Evolutionary conservation across 2,888 invertebrate species (phyloP).

Genomic region (Noctua janthina): DNA sequence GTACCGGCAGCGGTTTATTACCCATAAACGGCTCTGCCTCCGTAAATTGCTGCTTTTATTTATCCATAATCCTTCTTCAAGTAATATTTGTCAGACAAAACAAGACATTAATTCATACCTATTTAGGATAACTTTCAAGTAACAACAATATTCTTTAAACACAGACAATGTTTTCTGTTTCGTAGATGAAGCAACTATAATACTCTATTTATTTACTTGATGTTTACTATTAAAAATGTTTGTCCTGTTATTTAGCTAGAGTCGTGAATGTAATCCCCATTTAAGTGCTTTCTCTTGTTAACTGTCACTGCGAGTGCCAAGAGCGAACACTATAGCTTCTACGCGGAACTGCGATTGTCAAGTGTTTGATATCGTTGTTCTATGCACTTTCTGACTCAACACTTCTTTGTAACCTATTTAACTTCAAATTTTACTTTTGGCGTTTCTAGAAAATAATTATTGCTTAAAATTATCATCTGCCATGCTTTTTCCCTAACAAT

Average conservation of each 20-base stretch:
- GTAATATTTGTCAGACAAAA: too few species aligned
- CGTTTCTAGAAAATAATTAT: neutral
- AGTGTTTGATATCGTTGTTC: constrained; percentile 7
- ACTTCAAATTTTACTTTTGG: neutral
- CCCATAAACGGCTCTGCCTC: too few species aligned
- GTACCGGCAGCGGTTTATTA: too few species aligned
- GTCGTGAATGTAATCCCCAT: constrained; percentile 22
- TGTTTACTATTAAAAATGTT: neutral
- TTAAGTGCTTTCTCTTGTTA: constrained; percentile 46
- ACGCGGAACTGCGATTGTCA: neutral
- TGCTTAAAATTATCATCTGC: too few species aligned
- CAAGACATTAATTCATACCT: neutral
- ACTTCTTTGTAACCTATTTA: neutral
- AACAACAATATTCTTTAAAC: neutral
- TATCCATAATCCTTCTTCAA: too few species aligned
- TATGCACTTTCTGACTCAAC: neutral
- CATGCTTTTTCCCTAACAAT: too few species aligned
- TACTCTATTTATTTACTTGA: neutral
- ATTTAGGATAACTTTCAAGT: neutral
- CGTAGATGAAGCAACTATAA: neutral
- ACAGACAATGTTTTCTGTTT: neutral
- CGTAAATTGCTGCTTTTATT: too few species aligned
- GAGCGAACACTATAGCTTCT: neutral
- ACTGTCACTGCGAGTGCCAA: constrained; percentile 14
- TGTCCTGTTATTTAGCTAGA: constrained; percentile 1